Evolutionary conservation across 2,113 vertebrate genomes (phyloP), one percentile per base, ranked within the genome.

Genomic region (Paracanthobrama guichenoti): DNA sequence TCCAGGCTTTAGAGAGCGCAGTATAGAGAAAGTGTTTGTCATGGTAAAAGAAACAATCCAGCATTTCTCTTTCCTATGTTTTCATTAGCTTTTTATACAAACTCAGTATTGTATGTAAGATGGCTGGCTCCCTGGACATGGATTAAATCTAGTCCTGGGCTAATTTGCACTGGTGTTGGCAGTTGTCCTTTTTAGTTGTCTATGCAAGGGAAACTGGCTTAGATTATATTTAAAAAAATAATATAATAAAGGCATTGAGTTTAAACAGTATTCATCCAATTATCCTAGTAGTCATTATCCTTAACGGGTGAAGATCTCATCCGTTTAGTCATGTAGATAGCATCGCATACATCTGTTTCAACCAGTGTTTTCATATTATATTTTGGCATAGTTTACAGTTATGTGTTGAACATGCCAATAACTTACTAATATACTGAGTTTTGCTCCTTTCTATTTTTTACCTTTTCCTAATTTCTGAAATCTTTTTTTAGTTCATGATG

Each of bases 301-400:
- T 26, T 6, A 53, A 53, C 0, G 4, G 73, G 26, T 73, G 11
- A 73, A 44, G 50, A n/a, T 7, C 20, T 66, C 14, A n/a, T 66
- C 10, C 6, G 1, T 67, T 20, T 76, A 44, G 64, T 77, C 18
- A 24, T 31, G 3, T 66, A 28, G 66, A 57, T 4, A 39, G 71
- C 86, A 75, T 64, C 48, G 71, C 35, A 39, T 64, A 3, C n/a
- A 20, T 60, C 71, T 64, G 46, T 77, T 86, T 77, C 24, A 42
- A 53, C 59, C 76, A 80, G n/a, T 80, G 35, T 80, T 67, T 75
- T 22, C 28, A 66, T 73, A 79, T 42, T 67, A 67, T 67, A 80
- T 39, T 79, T 20, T 53, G 71, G 44, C 76, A 67, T 80, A 75
- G 76, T 86, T 86, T 64, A 79, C 55, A 67, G 69, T 24, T 44